Conservation (phyloP, 2,113 vertebrate genomes). For the Australoheros scitulus region DNA sequence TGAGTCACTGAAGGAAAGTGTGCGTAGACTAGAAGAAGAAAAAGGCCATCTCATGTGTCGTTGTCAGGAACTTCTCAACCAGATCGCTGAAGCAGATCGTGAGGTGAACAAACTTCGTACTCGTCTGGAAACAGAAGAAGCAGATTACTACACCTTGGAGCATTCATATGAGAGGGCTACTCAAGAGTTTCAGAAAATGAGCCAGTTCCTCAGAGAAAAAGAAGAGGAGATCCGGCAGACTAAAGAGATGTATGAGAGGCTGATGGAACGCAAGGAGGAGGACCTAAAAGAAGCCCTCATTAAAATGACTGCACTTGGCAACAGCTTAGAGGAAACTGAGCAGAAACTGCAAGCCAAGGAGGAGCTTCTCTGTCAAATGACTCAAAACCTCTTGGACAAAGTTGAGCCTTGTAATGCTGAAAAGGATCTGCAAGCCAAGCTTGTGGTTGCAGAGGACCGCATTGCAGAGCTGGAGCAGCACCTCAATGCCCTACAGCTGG, state of each 20-base stretch:
- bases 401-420: slow-evolving; percentile 71
- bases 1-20: slow-evolving; percentile 84
- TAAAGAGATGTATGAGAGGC: slow-evolving; percentile 85
- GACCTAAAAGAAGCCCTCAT: slow-evolving; percentile 89
- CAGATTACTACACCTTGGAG: slow-evolving; percentile 86
- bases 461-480: slow-evolving; percentile 78
- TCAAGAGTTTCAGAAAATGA: slow-evolving; percentile 85
- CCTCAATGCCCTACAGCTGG: slow-evolving; percentile 75
- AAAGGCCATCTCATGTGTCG: slow-evolving; percentile 85
- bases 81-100: slow-evolving; percentile 83
- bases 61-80: slow-evolving; percentile 91
- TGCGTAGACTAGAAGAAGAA: slow-evolving; percentile 86
- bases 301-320: slow-evolving; percentile 88
- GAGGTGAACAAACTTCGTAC: slow-evolving; percentile 86
- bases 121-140: slow-evolving; percentile 84
- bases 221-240: slow-evolving; percentile 89
- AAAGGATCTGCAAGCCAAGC: slow-evolving; percentile 76
- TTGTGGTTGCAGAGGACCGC: slow-evolving; percentile 79
- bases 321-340: slow-evolving; percentile 89
- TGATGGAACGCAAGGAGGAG: slow-evolving; percentile 87
- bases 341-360: slow-evolving; percentile 86
- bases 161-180: slow-evolving; percentile 85
- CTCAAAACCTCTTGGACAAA: slow-evolving; percentile 49
- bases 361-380: slow-evolving; percentile 83
- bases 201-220: slow-evolving; percentile 85